Percentiles rank a stretch among this genome's conserved stretches.
phyloP scores from a whole-genome alignment of 1,140 invertebrate genomes.

The Drosophila orosa region DNA sequence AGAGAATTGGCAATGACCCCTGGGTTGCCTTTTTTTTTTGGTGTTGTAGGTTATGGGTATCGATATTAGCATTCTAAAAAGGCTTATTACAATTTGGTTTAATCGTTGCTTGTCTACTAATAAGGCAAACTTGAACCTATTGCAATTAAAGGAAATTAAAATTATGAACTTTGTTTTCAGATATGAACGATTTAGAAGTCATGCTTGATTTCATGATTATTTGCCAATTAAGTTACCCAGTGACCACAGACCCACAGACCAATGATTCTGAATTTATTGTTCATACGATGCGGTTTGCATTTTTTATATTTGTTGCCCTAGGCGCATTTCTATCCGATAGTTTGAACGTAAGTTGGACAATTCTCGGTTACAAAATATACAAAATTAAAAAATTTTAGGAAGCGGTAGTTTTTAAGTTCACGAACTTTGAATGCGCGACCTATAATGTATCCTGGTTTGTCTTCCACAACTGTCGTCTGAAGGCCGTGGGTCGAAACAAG shows the following conservation, averaged over 20 bases:
- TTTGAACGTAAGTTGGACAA: not conserved
- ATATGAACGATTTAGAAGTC: not conserved
- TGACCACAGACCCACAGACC: not conserved
- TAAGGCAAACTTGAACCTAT: not conserved
- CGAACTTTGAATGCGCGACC: slow-evolving; percentile 14
- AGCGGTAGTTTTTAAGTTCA: slow-evolving; percentile 22
- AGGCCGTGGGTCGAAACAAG: slow-evolving; percentile 12
- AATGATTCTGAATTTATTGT: not conserved
- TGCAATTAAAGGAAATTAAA: not conserved
- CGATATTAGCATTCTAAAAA: too few relatives aligned
- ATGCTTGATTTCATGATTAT: slow-evolving; percentile 4
- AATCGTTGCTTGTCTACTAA: not conserved
- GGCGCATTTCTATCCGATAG: not conserved
- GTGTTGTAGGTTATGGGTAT: too few relatives aligned
- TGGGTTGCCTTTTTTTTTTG: not conserved
- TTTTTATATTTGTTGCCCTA: not conserved
- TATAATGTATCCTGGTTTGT: slow-evolving; percentile 29
- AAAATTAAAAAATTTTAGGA: not conserved
- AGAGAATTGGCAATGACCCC: not conserved
- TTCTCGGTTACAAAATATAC: not conserved
- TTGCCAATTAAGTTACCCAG: not conserved
- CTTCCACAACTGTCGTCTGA: slow-evolving; percentile 23
- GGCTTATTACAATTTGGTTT: not conserved
- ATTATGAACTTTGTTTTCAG: not conserved
- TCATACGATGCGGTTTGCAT: slow-evolving; percentile 2